These are phyloP conservation scores for Tachina fera DNA, from an alignment of 2,888 invertebrate genomes.

Conservation along the genomic window DNA sequence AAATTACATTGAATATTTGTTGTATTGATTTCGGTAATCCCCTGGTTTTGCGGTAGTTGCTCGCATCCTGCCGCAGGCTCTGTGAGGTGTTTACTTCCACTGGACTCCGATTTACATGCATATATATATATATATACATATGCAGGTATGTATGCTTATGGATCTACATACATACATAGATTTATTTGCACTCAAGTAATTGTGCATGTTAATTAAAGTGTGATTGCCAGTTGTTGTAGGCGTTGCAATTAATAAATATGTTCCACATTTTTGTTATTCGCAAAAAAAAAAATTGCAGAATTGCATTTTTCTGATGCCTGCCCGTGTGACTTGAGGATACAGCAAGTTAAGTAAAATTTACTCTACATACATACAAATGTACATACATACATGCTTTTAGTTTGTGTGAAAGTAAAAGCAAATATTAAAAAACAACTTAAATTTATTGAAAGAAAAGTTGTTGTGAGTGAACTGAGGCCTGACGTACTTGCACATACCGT, in stretches of 20 bases:
- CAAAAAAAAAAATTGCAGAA: not conserved
- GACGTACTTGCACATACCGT: not conserved
- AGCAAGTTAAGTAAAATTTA: not conserved
- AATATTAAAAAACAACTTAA: not conserved
- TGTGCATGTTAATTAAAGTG: not conserved
- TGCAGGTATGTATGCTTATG: not conserved
- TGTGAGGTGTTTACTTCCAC: not conserved
- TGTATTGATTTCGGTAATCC: not conserved
- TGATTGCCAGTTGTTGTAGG: constrained; percentile 46
- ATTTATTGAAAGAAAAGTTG: not conserved
- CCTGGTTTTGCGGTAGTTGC: not conserved
- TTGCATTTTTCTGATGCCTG: not conserved
- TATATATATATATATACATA: not conserved
- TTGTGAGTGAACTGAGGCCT: not conserved
- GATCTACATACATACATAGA: not conserved
- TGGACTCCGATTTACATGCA: not conserved
- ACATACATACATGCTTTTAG: too few species aligned
- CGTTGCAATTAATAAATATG: constrained; percentile 61
- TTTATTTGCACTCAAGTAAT: not conserved
- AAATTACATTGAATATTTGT: constrained; percentile 7
- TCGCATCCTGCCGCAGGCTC: not conserved
- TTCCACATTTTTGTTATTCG: constrained; percentile 42
- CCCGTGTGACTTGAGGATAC: not conserved
- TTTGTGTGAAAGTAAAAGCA: not conserved
- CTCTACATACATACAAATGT: too few species aligned